Evolutionary conservation across 2,888 invertebrate genomes (phyloP).

Genomic region (Temnothorax ravouxi): DNA sequence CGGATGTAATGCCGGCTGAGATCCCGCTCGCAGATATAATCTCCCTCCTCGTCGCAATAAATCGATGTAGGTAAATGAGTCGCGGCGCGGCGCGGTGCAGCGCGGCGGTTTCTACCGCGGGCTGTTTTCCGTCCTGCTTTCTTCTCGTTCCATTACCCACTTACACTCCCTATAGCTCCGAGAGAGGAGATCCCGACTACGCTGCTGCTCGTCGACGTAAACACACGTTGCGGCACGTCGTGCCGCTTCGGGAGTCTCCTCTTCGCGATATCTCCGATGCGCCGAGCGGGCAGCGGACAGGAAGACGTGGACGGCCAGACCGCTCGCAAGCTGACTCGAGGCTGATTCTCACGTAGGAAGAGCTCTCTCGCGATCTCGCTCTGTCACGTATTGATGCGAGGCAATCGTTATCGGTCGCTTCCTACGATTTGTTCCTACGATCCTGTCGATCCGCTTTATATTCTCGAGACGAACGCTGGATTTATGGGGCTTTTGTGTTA

Average conservation of each 20-base stretch:
- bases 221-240: constrained; percentile 29
- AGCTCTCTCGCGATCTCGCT: constrained; percentile 52
- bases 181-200: constrained; percentile 12
- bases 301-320: constrained; percentile 42
- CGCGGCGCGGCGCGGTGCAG: constrained; percentile 52
- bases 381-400: constrained; percentile 20
- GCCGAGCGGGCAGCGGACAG: constrained; percentile 18
- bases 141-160: constrained; percentile 78
- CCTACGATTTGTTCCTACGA: constrained; percentile 40
- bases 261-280: background rate
- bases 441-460: background rate
- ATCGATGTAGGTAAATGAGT: constrained; percentile 80
- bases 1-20: constrained; percentile 61
- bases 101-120: constrained; percentile 60
- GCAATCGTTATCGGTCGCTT: constrained; percentile 57
- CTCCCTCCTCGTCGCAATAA: constrained; percentile 73
- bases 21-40: constrained; percentile 69
- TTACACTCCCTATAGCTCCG: constrained; percentile 43
- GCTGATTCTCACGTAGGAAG: constrained; percentile 62
- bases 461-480: constrained; percentile 1
- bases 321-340: constrained; percentile 44
- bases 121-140: constrained; percentile 76
- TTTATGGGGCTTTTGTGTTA: constrained; percentile 31
- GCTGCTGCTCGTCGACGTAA: constrained; percentile 34
- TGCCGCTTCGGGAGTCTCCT: background rate